Conservation (phyloP, 2,797 vertebrate genomes). For the Oreonectes daqikongensis region DNA sequence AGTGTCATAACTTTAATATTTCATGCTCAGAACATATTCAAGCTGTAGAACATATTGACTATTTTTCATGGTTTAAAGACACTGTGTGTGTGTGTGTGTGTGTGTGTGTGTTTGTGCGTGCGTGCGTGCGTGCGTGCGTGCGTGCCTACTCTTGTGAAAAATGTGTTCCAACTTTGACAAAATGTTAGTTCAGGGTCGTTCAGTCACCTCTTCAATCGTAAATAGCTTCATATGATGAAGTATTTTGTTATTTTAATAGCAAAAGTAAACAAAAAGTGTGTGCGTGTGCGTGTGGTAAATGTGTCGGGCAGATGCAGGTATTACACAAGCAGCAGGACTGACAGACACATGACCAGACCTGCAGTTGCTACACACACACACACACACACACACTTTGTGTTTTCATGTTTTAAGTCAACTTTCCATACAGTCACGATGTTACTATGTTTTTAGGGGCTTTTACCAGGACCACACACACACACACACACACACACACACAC, state of each 20-base stretch:
- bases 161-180: too few relatives aligned
- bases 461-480: neutral
- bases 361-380: conserved; percentile 46
- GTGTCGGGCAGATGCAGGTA: conserved; percentile 66
- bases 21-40: neutral
- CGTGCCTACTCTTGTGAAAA: too few relatives aligned
- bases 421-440: too few relatives aligned
- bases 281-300: too few relatives aligned
- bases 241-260: too few relatives aligned
- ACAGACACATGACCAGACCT: conserved; percentile 69
- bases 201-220: too few relatives aligned
- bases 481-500: neutral
- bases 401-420: neutral
- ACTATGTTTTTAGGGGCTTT: too few relatives aligned
- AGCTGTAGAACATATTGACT: too few relatives aligned
- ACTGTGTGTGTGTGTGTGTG: neutral
- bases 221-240: too few relatives aligned
- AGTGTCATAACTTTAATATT: neutral
- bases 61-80: neutral
- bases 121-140: conserved; percentile 17
- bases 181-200: too few relatives aligned
- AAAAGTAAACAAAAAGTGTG: too few relatives aligned
- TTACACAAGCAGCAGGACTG: conserved; percentile 69
- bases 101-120: conserved; percentile 28
- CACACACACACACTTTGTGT: neutral